Conservation (phyloP, 2,888 invertebrate genomes). For the Cactoblastis cactorum region DNA sequence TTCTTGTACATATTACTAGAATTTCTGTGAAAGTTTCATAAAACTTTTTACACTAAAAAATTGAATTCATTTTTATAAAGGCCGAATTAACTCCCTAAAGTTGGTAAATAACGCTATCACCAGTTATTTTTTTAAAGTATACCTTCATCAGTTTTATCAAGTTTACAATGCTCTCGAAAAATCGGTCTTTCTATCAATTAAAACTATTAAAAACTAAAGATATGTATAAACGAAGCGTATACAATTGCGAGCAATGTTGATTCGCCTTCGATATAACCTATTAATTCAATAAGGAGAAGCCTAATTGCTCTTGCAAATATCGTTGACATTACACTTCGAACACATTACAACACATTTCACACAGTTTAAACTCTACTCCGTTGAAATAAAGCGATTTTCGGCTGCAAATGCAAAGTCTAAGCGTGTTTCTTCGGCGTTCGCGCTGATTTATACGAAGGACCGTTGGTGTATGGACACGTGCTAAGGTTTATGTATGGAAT, state of each 20-base stretch:
- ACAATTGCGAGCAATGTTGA: constrained; percentile 27
- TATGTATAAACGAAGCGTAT: constrained; percentile 10
- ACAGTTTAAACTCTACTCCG: constrained; percentile 15
- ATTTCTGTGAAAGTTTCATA: no score
- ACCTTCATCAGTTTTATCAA: no score
- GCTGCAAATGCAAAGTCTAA: constrained; percentile 17
- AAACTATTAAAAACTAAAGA: no score
- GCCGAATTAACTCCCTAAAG: no score
- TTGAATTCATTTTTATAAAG: no score
- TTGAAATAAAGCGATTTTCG: constrained; percentile 16
- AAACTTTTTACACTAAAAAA: no score
- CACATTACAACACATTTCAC: constrained; percentile 11
- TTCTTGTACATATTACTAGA: no score
- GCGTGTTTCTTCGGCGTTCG: constrained; percentile 31
- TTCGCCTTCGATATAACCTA: constrained; percentile 43
- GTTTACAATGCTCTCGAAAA: no score
- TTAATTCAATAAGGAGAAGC: constrained; percentile 47
- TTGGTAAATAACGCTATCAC: no score
- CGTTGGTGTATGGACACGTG: constrained; percentile 35
- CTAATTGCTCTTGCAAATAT: constrained; percentile 57
- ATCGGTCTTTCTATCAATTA: no score
- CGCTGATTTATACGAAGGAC: constrained; percentile 45
- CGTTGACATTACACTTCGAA: constrained; percentile 36
- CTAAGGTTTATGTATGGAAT: constrained; percentile 48
- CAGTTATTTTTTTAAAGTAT: no score